A percentile compares a stretch with the other conserved stretches of the same genome.
These are phyloP conservation scores for Thalassaphorura encarpata DNA, from an alignment of 1,140 invertebrate species.

Conservation along the genomic window DNA sequence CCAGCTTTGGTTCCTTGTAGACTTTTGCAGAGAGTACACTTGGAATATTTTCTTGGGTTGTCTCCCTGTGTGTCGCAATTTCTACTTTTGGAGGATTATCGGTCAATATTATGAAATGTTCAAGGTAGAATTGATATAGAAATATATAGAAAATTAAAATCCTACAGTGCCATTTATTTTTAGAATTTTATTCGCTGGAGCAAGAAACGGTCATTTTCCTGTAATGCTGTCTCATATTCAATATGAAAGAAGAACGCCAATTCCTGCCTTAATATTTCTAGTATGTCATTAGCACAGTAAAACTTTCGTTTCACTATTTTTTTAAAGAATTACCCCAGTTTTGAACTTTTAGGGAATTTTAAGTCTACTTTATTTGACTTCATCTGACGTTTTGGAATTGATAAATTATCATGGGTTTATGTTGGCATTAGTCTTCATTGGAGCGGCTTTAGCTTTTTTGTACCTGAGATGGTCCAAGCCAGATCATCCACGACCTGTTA, in stretches of 20 bases:
- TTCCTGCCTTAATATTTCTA: constrained; percentile 79
- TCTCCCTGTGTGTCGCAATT: constrained; percentile 76
- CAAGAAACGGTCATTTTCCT: constrained; percentile 78
- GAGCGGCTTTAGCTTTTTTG: constrained; percentile 75
- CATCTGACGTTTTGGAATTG: constrained; percentile 73
- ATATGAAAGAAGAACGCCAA: constrained; percentile 68
- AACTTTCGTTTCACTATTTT: neutral
- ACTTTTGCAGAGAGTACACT: constrained; percentile 75
- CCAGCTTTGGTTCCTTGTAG: constrained; percentile 38
- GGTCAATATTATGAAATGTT: constrained; percentile 78
- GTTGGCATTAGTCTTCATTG: constrained; percentile 75
- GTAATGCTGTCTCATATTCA: constrained; percentile 78
- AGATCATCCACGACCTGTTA: constrained; percentile 53
- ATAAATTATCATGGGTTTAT: constrained; percentile 91
- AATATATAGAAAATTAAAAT: constrained; percentile 63
- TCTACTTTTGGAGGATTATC: constrained; percentile 80
- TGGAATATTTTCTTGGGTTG: constrained; percentile 66
- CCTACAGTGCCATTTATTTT: constrained; percentile 43
- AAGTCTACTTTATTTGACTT: constrained; percentile 72
- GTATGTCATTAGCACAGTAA: constrained; percentile 44
- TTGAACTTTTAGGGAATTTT: constrained; percentile 42
- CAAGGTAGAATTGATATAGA: constrained; percentile 42
- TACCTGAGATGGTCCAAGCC: constrained; percentile 71
- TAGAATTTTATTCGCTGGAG: constrained; percentile 80
- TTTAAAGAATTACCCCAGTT: neutral